These are phyloP conservation scores for Tryphoninae sp. DNA, from an alignment of 2,888 invertebrate genomes.

Conservation along the genomic window DNA sequence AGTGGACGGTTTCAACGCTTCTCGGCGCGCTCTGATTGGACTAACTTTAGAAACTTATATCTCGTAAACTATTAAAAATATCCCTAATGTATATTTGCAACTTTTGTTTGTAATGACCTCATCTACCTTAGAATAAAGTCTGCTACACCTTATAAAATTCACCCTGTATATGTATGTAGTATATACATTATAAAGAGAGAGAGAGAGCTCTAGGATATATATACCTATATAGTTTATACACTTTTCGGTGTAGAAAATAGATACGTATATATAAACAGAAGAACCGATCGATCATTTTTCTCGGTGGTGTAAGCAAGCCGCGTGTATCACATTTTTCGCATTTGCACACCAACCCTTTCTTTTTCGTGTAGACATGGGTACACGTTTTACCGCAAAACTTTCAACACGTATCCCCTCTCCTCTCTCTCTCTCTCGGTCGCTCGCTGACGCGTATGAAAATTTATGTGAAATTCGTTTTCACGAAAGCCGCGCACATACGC, in stretches of 20 bases:
- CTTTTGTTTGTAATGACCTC: too few relatives aligned
- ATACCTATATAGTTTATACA: not conserved
- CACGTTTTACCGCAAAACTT: slow-evolving; percentile 29
- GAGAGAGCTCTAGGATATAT: not conserved
- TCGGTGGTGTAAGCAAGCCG: slow-evolving; percentile 54
- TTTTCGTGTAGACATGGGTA: slow-evolving; percentile 5
- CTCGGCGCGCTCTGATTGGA: too few relatives aligned
- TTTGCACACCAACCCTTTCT: slow-evolving; percentile 47
- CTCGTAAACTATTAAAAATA: too few relatives aligned
- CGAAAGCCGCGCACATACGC: slow-evolving; percentile 7
- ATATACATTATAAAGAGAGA: not conserved
- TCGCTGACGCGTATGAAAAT: slow-evolving; percentile 57
- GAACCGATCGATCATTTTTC: slow-evolving; percentile 58
- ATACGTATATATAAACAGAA: slow-evolving; percentile 14
- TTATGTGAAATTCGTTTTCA: slow-evolving; percentile 60
- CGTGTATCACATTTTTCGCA: slow-evolving; percentile 59
- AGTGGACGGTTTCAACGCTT: too few relatives aligned
- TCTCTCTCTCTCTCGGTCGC: not conserved
- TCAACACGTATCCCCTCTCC: not conserved
- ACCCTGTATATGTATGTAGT: too few relatives aligned
- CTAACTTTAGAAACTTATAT: too few relatives aligned
- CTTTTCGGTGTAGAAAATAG: slow-evolving; percentile 12
- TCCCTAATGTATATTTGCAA: too few relatives aligned
- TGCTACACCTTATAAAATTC: too few relatives aligned
- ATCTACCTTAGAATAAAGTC: too few relatives aligned